phyloP scores from a whole-genome alignment of 2,888 invertebrate species.

The Therioaphis trifolii region DNA sequence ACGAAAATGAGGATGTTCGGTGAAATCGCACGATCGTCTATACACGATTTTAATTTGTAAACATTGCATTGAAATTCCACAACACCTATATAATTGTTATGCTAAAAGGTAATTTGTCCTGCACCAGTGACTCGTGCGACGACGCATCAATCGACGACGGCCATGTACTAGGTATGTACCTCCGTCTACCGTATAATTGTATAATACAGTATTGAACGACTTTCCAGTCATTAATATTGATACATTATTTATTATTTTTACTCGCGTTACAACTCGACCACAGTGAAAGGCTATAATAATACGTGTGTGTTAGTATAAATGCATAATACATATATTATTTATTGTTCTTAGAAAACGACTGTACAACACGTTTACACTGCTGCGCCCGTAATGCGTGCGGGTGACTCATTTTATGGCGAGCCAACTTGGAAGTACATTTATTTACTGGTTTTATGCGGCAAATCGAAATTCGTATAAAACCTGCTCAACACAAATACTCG shows the following conservation, averaged over 20 bases:
- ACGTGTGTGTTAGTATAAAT: background rate
- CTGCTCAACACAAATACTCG: no score
- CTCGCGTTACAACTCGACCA: background rate
- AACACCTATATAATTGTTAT: no score
- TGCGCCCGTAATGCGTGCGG: no score
- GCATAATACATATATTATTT: background rate
- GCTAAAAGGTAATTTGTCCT: background rate
- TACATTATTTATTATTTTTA: background rate
- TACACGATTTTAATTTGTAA: no score
- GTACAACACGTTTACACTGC: no score
- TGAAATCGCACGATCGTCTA: no score
- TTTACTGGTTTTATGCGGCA: background rate
- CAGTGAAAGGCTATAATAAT: constrained; percentile 41
- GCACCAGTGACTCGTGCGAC: background rate
- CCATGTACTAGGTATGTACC: background rate
- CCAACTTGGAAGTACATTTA: no score
- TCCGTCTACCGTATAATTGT: background rate
- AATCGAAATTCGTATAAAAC: background rate
- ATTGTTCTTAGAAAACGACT: background rate
- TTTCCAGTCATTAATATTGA: constrained; percentile 54
- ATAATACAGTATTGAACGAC: background rate
- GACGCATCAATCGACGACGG: no score
- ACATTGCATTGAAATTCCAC: no score
- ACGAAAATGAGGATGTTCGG: no score
- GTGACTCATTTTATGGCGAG: no score